Conservation (phyloP, 2,888 invertebrate genomes). For the Imbricaverruca yamaguchii region DNA sequence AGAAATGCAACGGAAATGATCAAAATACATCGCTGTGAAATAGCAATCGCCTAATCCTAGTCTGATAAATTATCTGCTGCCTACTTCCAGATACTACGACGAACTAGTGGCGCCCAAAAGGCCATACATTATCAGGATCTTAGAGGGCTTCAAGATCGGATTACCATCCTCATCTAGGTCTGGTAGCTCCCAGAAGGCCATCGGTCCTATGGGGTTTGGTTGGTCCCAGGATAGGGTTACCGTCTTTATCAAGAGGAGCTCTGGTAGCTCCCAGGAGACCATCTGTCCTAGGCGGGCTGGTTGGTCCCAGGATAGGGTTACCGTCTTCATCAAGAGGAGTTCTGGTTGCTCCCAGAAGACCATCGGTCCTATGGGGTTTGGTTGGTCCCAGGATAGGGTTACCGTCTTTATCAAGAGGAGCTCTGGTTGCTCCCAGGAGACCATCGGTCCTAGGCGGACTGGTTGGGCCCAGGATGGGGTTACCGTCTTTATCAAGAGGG, state of each 20-base stretch:
- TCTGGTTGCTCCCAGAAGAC: background rate
- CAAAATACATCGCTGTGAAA: too few relatives aligned
- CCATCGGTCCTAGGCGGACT: background rate
- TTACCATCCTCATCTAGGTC: background rate
- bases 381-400: background rate
- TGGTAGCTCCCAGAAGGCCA: background rate
- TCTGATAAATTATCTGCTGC: too few relatives aligned
- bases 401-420: background rate
- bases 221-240: background rate
- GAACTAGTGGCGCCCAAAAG: background rate
- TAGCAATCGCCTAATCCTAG: too few relatives aligned
- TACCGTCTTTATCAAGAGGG: background rate
- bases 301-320: background rate
- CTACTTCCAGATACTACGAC: too few relatives aligned
- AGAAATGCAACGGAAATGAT: too few relatives aligned
- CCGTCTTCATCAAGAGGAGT: background rate
- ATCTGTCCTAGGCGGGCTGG: background rate
- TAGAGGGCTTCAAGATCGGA: background rate
- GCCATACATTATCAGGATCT: background rate
- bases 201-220: background rate
- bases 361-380: background rate
- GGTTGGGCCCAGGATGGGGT: background rate
- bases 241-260: background rate
- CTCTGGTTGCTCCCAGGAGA: background rate
- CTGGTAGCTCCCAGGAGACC: background rate